These are phyloP conservation scores for Drosophila longiperda DNA, from an alignment of 2,888 invertebrate species.

Conservation along the genomic window DNA sequence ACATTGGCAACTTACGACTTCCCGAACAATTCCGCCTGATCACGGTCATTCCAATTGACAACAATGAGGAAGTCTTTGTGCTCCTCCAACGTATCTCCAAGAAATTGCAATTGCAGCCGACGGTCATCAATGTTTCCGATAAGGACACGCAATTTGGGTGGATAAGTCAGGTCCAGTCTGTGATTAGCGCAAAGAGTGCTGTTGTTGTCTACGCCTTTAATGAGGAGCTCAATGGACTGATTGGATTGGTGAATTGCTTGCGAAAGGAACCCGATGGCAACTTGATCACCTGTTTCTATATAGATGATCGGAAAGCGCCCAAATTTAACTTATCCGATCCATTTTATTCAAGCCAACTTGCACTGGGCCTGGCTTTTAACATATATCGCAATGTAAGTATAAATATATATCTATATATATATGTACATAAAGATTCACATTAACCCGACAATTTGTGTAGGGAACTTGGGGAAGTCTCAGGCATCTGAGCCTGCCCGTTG, in stretches of 20 bases:
- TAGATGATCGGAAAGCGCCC: constrained; percentile 88
- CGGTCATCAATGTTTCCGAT: constrained; percentile 73
- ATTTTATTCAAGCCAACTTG: constrained; percentile 88
- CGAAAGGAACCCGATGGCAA: constrained; percentile 92
- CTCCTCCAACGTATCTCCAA: constrained; percentile 75
- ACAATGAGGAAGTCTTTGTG: constrained; percentile 79
- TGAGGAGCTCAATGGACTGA: constrained; percentile 90
- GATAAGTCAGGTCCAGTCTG: constrained; percentile 77
- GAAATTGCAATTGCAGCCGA: constrained; percentile 58
- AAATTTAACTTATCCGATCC: constrained; percentile 88
- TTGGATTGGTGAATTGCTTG: constrained; percentile 96
- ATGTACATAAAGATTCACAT: not conserved
- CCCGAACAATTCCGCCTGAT: constrained; percentile 76
- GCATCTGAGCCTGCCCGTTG: constrained; percentile 88
- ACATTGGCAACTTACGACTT: constrained; percentile 81
- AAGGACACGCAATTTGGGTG: constrained; percentile 77
- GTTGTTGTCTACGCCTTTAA: constrained; percentile 89
- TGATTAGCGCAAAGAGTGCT: constrained; percentile 68
- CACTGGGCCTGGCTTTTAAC: constrained; percentile 92
- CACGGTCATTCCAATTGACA: constrained; percentile 75
- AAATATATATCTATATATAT: not conserved
- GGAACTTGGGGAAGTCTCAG: constrained; percentile 91
- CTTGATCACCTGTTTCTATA: constrained; percentile 87
- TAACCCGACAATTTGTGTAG: constrained; percentile 49
- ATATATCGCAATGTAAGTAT: constrained; percentile 87